Conservation (phyloP, 1,140 invertebrate genomes). For the Oppia nitens region DNA sequence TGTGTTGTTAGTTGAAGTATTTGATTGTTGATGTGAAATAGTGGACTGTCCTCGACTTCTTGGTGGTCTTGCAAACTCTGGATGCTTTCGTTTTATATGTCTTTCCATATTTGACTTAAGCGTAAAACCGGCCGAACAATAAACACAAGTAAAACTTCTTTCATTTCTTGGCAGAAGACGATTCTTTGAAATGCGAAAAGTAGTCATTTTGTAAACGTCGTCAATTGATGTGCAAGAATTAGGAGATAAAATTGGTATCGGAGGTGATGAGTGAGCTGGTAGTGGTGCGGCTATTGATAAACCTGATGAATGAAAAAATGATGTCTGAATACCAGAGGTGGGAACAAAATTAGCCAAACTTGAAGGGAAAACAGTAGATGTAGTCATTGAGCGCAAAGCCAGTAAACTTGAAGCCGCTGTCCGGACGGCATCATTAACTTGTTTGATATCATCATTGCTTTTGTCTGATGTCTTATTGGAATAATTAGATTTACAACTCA, state of each 20-base stretch:
- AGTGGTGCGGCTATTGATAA: conserved; percentile 23
- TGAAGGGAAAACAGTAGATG: conserved; percentile 18
- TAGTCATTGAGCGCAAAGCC: conserved; percentile 15
- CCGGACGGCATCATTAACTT: conserved; percentile 1
- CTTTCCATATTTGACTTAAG: conserved; percentile 79
- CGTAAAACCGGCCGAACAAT: conserved; percentile 72
- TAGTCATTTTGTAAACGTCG: neutral
- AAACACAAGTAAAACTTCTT: conserved; percentile 69
- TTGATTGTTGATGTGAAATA: conserved; percentile 15
- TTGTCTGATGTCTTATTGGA: neutral
- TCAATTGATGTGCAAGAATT: neutral
- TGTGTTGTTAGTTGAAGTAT: neutral
- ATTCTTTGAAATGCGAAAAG: neutral
- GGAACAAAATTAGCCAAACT: conserved; percentile 2
- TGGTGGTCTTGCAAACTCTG: conserved; percentile 33
- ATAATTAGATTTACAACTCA: conserved; percentile 49
- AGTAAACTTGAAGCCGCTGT: conserved; percentile 1
- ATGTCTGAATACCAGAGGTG: conserved; percentile 3
- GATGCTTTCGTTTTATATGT: conserved; percentile 83
- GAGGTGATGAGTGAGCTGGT: conserved; percentile 5
- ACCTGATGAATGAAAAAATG: neutral
- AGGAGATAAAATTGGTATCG: neutral
- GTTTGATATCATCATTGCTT: neutral
- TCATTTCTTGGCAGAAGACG: conserved; percentile 35
- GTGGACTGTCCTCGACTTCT: conserved; percentile 3